A percentile compares a stretch with the other conserved stretches of the same genome.
phyloP scores from a whole-genome alignment of 1,140 invertebrate species.

The Physella acuta region DNA sequence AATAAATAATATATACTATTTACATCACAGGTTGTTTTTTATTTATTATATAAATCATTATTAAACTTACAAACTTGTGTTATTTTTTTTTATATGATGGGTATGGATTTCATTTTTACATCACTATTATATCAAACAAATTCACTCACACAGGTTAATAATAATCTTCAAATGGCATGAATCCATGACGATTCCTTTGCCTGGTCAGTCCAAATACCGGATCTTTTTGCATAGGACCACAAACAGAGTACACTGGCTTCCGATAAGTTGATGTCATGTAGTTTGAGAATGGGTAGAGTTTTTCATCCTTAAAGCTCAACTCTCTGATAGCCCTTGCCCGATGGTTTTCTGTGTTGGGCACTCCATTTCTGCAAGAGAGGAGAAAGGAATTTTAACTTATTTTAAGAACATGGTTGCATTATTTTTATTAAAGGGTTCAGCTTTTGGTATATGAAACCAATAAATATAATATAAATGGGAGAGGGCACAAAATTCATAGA shows the following conservation, averaged over 20 bases:
- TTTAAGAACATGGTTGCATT: constrained; percentile 7
- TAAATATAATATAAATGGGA: too few species aligned
- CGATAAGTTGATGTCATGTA: constrained; percentile 54
- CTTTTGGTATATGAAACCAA: too few species aligned
- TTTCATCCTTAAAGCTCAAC: constrained; percentile 42
- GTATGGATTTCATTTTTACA: too few species aligned
- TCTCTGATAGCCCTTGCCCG: constrained; percentile 47
- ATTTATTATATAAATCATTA: too few species aligned
- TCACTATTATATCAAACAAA: too few species aligned
- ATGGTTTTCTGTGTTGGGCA: constrained; percentile 43
- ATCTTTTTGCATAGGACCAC: constrained; percentile 47
- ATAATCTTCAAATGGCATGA: constrained; percentile 56
- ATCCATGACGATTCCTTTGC: constrained; percentile 53
- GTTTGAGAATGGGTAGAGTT: constrained; percentile 52
- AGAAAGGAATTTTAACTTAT: constrained; percentile 22
- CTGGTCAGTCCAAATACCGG: constrained; percentile 51
- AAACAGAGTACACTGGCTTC: constrained; percentile 50
- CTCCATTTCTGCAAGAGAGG: constrained; percentile 28
- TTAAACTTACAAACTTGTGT: too few species aligned
- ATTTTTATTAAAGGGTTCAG: too few species aligned
- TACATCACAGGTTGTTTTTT: too few species aligned
- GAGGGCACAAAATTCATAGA: too few species aligned
- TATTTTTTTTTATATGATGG: too few species aligned
- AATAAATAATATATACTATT: too few species aligned
- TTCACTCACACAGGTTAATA: too few species aligned